Conservation (phyloP, 2,888 invertebrate species). For the Galeopsomyia nigrocyanea region DNA sequence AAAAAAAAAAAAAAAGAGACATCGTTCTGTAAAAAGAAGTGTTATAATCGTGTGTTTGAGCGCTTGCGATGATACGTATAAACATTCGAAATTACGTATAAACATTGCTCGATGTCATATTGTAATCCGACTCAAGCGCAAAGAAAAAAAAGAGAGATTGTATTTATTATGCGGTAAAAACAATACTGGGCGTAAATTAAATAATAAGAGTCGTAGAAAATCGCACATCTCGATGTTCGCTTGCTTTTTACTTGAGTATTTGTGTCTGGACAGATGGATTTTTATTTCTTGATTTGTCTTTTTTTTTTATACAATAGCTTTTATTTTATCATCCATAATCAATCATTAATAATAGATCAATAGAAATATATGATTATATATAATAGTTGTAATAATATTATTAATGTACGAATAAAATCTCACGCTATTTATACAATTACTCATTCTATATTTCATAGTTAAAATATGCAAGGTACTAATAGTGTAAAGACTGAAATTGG, state of each 20-base stretch:
- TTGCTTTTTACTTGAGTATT: slow-evolving; percentile 51
- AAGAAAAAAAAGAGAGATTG: slow-evolving; percentile 37
- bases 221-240: slow-evolving; percentile 41
- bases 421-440: slow-evolving; percentile 47
- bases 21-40: slow-evolving; percentile 24
- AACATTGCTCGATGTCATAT: slow-evolving; percentile 16
- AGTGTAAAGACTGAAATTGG: slow-evolving; percentile 48
- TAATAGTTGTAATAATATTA: slow-evolving; percentile 41
- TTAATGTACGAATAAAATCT: slow-evolving; percentile 46
- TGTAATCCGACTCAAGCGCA: slow-evolving; percentile 16
- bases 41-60: slow-evolving; percentile 19
- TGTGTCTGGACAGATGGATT: slow-evolving; percentile 45
- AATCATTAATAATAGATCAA: slow-evolving; percentile 46
- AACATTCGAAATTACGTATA: slow-evolving; percentile 24
- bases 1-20: slow-evolving; percentile 30
- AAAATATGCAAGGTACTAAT: slow-evolving; percentile 50
- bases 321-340: slow-evolving; percentile 37
- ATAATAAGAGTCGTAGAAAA: slow-evolving; percentile 52
- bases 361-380: slow-evolving; percentile 42
- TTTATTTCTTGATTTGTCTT: background rate
- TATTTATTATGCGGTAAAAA: slow-evolving; percentile 49
- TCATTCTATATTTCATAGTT: slow-evolving; percentile 35
- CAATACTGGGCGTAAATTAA: slow-evolving; percentile 65
- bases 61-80: slow-evolving; percentile 15
- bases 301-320: slow-evolving; percentile 34